Evolutionary conservation across 2,888 invertebrate species (phyloP), one percentile per base, ranked within the genome.

Genomic region (Mactromeris polynyma): DNA sequence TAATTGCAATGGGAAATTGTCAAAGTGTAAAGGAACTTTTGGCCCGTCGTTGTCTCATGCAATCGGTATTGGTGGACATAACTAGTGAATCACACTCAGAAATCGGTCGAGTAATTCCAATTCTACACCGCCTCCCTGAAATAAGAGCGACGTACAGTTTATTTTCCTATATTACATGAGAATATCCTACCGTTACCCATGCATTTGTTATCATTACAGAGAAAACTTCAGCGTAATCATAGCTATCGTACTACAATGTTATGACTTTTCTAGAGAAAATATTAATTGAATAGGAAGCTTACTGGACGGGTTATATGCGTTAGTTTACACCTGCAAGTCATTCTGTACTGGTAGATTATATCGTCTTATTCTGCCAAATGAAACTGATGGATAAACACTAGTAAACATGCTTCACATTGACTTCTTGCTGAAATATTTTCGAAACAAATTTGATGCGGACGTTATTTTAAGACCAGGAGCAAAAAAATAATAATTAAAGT

Each of bases 271-370:
- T 64, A 64, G 26, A 26, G 58, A 64, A 64, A 64, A 64, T 64
- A 64, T 64, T 64, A 64, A 64, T 64, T 64, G 26, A 64, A 64
- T 64, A 64, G n/a, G 58, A 64, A 64, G 0, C 58, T n/a, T 26
- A 64, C 26, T 26, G 58, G 26, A 7, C 58, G 58, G 58, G n/a
- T 26, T 64, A n/a, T 64, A n/a, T 64, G n/a, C 9, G 58, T 64
- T 26, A n/a, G 26, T 64, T 64, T 64, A n/a, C 58, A 64, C 58
- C 58, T 64, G 58, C 11, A 64, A 64, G 58, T 64, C 58, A 64
- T n/a, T 64, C 26, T 6, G 58, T 26, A 7, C 58, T 64, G 58
- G 21, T 58, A 21, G 58, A 64, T 64, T 64, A 26, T 64, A 64
- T 7, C 9, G 26, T 64, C 58, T 64, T n/a, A n/a, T 26, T 26